A percentile compares a stretch with the other conserved stretches of the same genome.
These are phyloP conservation scores for Nothobranchius kuhntae DNA, from an alignment of 2,113 vertebrate species.

Conservation along the genomic window DNA sequence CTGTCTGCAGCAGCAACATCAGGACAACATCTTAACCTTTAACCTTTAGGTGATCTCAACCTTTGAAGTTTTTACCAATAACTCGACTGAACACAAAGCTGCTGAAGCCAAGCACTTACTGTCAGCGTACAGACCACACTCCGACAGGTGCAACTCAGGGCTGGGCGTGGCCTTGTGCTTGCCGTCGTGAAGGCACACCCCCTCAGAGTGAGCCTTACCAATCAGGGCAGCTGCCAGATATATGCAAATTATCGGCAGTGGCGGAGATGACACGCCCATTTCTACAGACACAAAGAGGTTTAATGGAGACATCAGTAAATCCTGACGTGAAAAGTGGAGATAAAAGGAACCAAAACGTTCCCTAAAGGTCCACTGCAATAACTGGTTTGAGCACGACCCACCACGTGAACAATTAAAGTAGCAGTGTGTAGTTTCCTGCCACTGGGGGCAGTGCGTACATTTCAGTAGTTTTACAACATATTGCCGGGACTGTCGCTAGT, in stretches of 20 bases:
- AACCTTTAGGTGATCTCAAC: too few species aligned
- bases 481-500: too few species aligned
- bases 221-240: conserved; percentile 54
- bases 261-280: conserved; percentile 59
- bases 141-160: conserved; percentile 67
- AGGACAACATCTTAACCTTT: background rate
- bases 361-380: too few species aligned
- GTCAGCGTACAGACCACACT: conserved; percentile 74
- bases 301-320: background rate
- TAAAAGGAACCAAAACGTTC: too few species aligned
- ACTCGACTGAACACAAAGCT: background rate
- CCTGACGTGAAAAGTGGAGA: too few species aligned
- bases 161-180: conserved; percentile 72
- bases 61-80: background rate
- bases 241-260: conserved; percentile 48
- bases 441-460: too few species aligned
- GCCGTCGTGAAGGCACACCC: conserved; percentile 72
- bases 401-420: too few species aligned
- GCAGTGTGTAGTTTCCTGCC: too few species aligned
- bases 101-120: conserved; percentile 70
- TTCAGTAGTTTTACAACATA: too few species aligned
- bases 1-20: conserved; percentile 62
- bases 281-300: conserved; percentile 41
- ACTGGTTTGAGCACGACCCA: too few species aligned
- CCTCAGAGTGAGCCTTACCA: conserved; percentile 56